Evolutionary conservation across 2,888 invertebrate species (phyloP).

Genomic region (Oconnorella tubifera): DNA sequence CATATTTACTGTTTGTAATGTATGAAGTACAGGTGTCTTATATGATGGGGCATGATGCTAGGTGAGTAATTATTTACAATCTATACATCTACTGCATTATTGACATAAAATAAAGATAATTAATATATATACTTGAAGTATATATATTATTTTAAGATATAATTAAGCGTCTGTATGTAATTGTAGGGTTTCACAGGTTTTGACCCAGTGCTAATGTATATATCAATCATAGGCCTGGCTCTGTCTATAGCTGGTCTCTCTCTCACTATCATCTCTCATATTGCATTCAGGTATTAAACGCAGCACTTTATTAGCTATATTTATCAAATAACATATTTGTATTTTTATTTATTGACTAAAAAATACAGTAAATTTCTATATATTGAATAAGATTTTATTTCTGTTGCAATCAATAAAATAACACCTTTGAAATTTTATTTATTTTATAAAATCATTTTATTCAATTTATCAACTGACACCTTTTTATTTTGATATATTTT

Average conservation of each 20-base stretch:
- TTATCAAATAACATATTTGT: no score
- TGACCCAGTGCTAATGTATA: constrained; percentile 50
- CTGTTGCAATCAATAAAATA: background rate
- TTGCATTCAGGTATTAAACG: constrained; percentile 60
- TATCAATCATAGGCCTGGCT: constrained; percentile 45
- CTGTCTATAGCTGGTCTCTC: constrained; percentile 58
- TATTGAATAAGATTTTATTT: background rate
- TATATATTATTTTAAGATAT: constrained; percentile 6
- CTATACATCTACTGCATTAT: background rate
- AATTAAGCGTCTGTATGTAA: background rate
- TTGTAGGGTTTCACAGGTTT: background rate
- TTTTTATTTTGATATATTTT: no score
- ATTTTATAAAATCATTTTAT: no score
- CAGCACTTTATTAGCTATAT: no score
- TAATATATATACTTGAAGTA: background rate
- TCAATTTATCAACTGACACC: no score
- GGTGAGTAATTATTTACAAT: no score
- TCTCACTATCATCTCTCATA: constrained; percentile 58
- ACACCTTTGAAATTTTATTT: no score
- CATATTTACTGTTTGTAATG: no score
- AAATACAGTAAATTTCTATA: no score
- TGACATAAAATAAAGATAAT: background rate
- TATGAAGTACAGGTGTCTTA: no score
- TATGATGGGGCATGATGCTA: no score
- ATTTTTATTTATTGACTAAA: no score